Evolutionary conservation across 2,797 vertebrate species (phyloP), one percentile per base, ranked within the genome.

Genomic region (Danio aesculapii): DNA sequence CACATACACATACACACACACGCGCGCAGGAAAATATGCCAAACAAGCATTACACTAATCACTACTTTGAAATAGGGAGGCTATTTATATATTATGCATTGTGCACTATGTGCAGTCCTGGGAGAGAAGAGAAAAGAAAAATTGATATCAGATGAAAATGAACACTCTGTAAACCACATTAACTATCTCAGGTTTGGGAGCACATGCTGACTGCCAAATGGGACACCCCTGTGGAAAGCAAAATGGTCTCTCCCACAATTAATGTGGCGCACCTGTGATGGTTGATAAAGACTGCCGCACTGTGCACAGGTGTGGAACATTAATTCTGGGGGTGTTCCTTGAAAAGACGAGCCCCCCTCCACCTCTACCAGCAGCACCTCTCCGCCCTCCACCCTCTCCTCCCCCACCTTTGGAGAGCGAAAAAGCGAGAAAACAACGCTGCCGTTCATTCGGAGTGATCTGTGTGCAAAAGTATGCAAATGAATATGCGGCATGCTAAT

Each of bases 261-360:
- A 95, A 94, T 93, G 93, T 91, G 91, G 91, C 92, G 91, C 94
- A 95, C 94, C 94, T 95, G 94, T 94, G 94, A 94, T 94, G 92
- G 92, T 93, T 90, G 94, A 95, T 95, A 94, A 95, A 94, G 93
- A 92, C 92, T 89, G 92, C 90, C 87, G 91, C 91, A 90, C 92
- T 93, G 92, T 93, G 93, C 94, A 94, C 94, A 95, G 94, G 94
- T 95, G 94, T 94, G 93, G 93, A 94, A 95, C 94, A 95, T 95
- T 94, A 95, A 94, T 94, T 94, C 92, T 94, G 93, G 92, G 94
- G 92, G 93, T 93, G 94, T 93, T 94, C 92, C 93, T 94, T 94
- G 91, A 93, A 93, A 94, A 93, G 93, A 94, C 90, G 88, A 92
- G 84, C 87, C 88, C 85, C 84, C 73, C 81, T 81, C 81, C 82